Evolutionary conservation across 2,888 invertebrate species (phyloP), one percentile per base, ranked within the genome.

Genomic region (Cryptops parisi): DNA sequence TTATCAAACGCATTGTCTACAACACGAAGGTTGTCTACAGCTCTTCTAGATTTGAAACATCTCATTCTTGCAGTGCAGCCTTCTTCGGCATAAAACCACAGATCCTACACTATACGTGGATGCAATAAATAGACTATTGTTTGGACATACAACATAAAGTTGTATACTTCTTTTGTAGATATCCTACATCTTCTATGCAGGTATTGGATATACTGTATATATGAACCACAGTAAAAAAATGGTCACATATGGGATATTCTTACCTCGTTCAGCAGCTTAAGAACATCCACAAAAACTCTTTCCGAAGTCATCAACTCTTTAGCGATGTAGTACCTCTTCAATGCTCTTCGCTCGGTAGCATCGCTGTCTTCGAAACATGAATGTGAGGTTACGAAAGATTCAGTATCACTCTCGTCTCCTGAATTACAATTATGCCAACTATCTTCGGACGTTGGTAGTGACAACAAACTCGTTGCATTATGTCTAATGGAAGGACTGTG

Each of bases 291-390:
- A 66, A 76, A 77, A 24, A 70, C 70, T 59, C 68, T 64, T 61
- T 77, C 77, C 3, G 76, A 74, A 4, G 74, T 71, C 63, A 72
- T 68, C 23, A 77, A 68, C 63, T 77, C 77, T 58, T 70, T 62
- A 3, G 75, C 76, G 47, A 75, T 73, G 56, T 68, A 67, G 61
- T 69, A 72, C 2, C 70, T 63, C 62, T 74, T 74, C 50, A 65
- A 66, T 39, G 64, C 61, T 23, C 59, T 25, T 9, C 5, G 17
- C 6, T 43, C 43, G 1, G 2, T 3, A 2, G 26, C 43, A 48
- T 12, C 48, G 19, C 38, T 38, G 19, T 41, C 41, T 6, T 51
- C 51, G 12, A 41, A 23, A 17, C 51, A 51, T 2, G 43, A 43
- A 2, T 5, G 41, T 1, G 51, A 40, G 12, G 51, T 51, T 2